Evolutionary conservation across 2,113 vertebrate species (phyloP).

Genomic region (Seriola dumerili): DNA sequence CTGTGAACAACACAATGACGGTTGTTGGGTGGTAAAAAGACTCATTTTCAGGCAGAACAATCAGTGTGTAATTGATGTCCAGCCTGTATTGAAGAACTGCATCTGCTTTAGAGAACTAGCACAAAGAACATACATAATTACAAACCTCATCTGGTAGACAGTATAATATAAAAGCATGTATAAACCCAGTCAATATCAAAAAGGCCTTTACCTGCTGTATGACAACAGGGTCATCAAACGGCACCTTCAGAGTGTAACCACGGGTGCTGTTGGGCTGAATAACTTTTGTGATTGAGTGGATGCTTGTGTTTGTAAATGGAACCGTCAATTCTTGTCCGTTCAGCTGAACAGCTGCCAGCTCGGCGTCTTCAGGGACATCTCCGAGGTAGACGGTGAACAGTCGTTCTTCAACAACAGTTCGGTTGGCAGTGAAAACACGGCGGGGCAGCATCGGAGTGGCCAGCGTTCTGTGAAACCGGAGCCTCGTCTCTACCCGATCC

Average conservation of each 20-base stretch:
- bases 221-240: conserved; percentile 63
- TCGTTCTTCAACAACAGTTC: conserved; percentile 36
- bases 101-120: conserved; percentile 56
- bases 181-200: background rate
- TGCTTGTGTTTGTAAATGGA: background rate
- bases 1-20: conserved; percentile 28
- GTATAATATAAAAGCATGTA: background rate
- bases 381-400: conserved; percentile 70
- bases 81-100: conserved; percentile 52
- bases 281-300: background rate
- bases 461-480: conserved; percentile 48
- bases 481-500: conserved; percentile 23
- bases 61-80: conserved; percentile 73
- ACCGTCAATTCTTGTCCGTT: conserved; percentile 43
- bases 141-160: background rate
- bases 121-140: background rate
- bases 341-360: conserved; percentile 54
- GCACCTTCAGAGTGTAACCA: conserved; percentile 70
- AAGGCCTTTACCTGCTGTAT: conserved; percentile 44
- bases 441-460: conserved; percentile 54
- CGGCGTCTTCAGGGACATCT: conserved; percentile 68
- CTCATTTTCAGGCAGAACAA: conserved; percentile 52
- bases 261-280: conserved; percentile 48
- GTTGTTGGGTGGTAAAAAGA: conserved; percentile 30
- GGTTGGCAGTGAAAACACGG: conserved; percentile 37